phyloP scores from a whole-genome alignment of 2,113 vertebrate genomes.

The Oreochromis spilurus region DNA sequence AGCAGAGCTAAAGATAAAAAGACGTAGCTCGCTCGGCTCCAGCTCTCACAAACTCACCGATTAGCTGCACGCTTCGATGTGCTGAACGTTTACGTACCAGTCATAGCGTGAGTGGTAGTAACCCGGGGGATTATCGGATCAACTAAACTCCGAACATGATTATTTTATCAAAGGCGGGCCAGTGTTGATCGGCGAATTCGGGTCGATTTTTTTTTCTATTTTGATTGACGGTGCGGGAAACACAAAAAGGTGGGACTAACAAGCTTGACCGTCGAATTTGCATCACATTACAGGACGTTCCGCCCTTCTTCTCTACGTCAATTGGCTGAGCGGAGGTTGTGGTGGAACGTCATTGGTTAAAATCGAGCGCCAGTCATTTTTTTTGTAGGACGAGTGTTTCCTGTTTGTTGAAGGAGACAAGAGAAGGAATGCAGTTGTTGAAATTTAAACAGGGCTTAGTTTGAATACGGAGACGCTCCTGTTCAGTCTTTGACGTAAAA shows the following conservation, averaged over 20 bases:
- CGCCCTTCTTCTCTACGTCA: constrained; percentile 75
- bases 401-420: constrained; percentile 74
- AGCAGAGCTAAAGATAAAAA: constrained; percentile 68
- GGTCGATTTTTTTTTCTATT: constrained; percentile 89
- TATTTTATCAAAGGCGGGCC: constrained; percentile 83
- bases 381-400: constrained; percentile 67
- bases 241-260: constrained; percentile 94
- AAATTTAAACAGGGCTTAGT: not conserved
- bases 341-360: constrained; percentile 47
- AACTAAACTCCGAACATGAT: constrained; percentile 79
- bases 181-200: constrained; percentile 84
- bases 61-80: constrained; percentile 69
- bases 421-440: constrained; percentile 47
- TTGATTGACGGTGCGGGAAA: constrained; percentile 99
- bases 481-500: rapidly evolving
- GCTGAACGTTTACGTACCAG: constrained; percentile 73
- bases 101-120: constrained; percentile 70
- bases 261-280: constrained; percentile 82
- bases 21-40: constrained; percentile 67
- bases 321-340: constrained; percentile 65
- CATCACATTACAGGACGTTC: constrained; percentile 82
- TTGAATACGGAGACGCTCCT: not conserved
- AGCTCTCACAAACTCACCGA: constrained; percentile 75
- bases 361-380: constrained; percentile 48
- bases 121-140: constrained; percentile 58